phyloP scores from a whole-genome alignment of 2,113 vertebrate genomes.

The Glareola pratincola region DNA sequence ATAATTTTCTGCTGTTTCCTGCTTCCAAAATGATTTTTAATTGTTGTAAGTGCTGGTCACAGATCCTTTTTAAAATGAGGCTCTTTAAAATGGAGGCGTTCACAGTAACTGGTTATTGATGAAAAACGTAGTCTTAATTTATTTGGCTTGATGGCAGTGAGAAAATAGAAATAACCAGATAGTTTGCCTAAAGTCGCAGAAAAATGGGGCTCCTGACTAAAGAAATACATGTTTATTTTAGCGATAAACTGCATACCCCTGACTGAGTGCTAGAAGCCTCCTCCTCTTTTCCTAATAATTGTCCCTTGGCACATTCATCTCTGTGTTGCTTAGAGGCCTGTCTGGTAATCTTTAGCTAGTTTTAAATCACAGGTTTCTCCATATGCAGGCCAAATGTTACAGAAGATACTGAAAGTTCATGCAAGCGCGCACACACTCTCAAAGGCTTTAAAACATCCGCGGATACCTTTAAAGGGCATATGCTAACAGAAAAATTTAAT shows the following conservation, averaged over 20 bases:
- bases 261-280: neutral
- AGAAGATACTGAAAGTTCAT: slow-evolving; percentile 47
- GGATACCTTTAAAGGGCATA: neutral
- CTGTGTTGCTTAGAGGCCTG: slow-evolving; percentile 64
- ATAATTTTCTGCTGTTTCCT: neutral
- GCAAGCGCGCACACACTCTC: neutral
- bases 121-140: neutral
- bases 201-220: neutral
- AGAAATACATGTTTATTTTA: slow-evolving; percentile 38
- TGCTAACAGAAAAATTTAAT: slow-evolving; percentile 38
- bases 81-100: neutral
- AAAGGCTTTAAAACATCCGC: slow-evolving; percentile 37
- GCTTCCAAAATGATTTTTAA: neutral
- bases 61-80: neutral
- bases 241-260: neutral
- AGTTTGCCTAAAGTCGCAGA: neutral
- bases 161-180: neutral
- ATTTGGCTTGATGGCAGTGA: neutral
- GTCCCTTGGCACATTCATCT: slow-evolving; percentile 49
- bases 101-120: neutral
- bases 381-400: slow-evolving; percentile 76
- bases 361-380: slow-evolving; percentile 70
- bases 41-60: neutral
- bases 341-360: slow-evolving; percentile 66
- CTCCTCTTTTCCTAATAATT: slow-evolving; percentile 35